Percentiles rank a stretch among this genome's conserved stretches.
phyloP scores from a whole-genome alignment of 1,140 invertebrate species.

The Bombyx mandarina region DNA sequence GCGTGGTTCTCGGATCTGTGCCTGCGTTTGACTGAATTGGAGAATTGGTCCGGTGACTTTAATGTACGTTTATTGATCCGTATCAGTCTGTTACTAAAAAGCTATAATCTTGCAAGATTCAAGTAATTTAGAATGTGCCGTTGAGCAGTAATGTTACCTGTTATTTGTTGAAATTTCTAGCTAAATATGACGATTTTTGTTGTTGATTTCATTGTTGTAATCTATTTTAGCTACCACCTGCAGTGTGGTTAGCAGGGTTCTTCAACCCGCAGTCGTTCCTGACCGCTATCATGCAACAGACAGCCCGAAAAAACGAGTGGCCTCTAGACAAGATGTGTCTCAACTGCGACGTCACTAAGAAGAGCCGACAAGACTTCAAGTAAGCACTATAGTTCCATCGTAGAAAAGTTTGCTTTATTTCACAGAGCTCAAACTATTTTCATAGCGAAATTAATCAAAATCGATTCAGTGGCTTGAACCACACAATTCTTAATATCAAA shows the following conservation, averaged over 20 bases:
- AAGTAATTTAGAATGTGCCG: no score
- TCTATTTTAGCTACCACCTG: slow-evolving; percentile 77
- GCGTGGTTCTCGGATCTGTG: slow-evolving; percentile 92
- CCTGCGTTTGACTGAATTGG: slow-evolving; percentile 73
- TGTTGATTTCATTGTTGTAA: not conserved
- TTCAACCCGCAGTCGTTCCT: slow-evolving; percentile 98
- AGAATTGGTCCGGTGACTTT: slow-evolving; percentile 67
- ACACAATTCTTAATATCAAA: no score
- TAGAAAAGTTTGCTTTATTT: no score
- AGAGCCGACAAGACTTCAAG: slow-evolving; percentile 87
- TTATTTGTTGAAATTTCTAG: no score
- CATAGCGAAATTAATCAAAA: no score
- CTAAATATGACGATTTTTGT: no score
- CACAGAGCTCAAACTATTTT: no score
- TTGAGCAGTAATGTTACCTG: no score
- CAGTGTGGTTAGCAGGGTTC: slow-evolving; percentile 94
- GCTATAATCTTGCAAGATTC: no score
- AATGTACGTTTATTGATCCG: slow-evolving; percentile 34
- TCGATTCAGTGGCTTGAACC: no score
- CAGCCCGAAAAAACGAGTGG: slow-evolving; percentile 95
- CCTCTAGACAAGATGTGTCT: slow-evolving; percentile 96
- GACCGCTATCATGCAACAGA: slow-evolving; percentile 97
- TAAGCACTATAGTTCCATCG: slow-evolving; percentile 33
- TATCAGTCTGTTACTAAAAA: no score
- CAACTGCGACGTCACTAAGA: slow-evolving; percentile 95